Base-by-base conservation (phyloP, 2,797 vertebrate species). In the Eulemur mongoz region DNA sequence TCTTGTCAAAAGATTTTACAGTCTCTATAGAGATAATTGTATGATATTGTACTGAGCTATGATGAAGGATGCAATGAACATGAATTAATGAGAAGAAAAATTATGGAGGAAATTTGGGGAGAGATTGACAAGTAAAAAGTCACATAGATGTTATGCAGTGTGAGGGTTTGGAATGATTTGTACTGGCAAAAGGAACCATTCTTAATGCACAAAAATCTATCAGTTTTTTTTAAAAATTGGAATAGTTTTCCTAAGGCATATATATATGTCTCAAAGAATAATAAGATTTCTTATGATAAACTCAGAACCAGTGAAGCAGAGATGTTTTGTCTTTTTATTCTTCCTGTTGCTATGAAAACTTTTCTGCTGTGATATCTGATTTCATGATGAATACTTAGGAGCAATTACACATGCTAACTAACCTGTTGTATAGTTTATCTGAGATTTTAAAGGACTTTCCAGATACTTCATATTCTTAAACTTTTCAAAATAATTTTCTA, bases 271-370 rank as follows among this genome's bases (percentile, higher is more conserved):
- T n/a, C 45, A 18, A 81, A 50, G 8, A 35, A 82, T 10, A 87
- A 79, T 30, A 1, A 38, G 15, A 54, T 0, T 2, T 93, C 91
- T 95, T 18, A 91, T 61, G 40, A 96, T 78, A 14, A 86, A 48
- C 15, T 20, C 25, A 81, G 23, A 65, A 30, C 5, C 38, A 85
- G 17, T 93, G 78, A 96, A 50, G 2, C 76, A 57, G n/a, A 54
- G 35, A 91, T 20, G 0, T 0, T 25, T 70, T 81, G 27, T 50
- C 61, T 80, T 82, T 90, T 43, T 61, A 57, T 61, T 88, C 30
- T 8, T 52, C 5, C 11, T 85, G 78, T 89, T 97, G 73, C 86
- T 95, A 79, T 89, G 40, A 86, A 79, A 95, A 95, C 61, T 59
- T 89, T 69, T 72, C 43, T 57, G 27, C 30, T 88, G 54, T n/a